Percentiles rank a stretch among this genome's conserved stretches.
phyloP scores from a whole-genome alignment of 2,888 invertebrate genomes.

The Steromphala cineraria region DNA sequence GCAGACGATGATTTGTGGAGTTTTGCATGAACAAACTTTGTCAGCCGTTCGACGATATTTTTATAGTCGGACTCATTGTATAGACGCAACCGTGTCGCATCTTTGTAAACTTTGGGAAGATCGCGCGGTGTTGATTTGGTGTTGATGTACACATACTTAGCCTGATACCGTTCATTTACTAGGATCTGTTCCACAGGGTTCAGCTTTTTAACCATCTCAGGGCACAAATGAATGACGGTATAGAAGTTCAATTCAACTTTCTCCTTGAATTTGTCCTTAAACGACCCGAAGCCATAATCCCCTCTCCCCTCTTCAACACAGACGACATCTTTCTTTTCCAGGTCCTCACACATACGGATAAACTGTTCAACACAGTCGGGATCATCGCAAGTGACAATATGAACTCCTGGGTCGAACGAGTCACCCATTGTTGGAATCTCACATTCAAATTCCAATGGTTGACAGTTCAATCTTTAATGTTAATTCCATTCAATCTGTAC shows the following conservation, averaged over 20 bases:
- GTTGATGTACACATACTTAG: not conserved
- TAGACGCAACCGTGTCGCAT: not conserved
- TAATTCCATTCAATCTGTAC: too few species aligned
- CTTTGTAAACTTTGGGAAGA: not conserved
- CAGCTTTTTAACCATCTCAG: not conserved
- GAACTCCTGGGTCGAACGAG: too few species aligned
- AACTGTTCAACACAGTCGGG: too few species aligned
- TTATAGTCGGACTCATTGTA: not conserved
- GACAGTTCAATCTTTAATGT: too few species aligned
- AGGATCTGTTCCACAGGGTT: not conserved
- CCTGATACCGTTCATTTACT: too few species aligned
- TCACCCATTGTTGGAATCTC: too few species aligned
- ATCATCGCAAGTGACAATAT: too few species aligned
- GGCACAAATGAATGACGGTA: not conserved
- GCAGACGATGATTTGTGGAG: too few species aligned
- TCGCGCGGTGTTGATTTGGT: not conserved
- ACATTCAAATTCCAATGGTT: too few species aligned
- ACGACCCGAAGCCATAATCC: not conserved
- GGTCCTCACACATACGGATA: not conserved
- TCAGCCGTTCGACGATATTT: not conserved
- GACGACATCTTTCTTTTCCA: not conserved
- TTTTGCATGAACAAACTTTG: too few species aligned
- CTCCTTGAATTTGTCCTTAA: not conserved
- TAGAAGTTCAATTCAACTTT: not conserved
- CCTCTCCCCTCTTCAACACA: not conserved